These are phyloP conservation scores for Catocala fraxini DNA, from an alignment of 2,888 invertebrate genomes.

Conservation along the genomic window DNA sequence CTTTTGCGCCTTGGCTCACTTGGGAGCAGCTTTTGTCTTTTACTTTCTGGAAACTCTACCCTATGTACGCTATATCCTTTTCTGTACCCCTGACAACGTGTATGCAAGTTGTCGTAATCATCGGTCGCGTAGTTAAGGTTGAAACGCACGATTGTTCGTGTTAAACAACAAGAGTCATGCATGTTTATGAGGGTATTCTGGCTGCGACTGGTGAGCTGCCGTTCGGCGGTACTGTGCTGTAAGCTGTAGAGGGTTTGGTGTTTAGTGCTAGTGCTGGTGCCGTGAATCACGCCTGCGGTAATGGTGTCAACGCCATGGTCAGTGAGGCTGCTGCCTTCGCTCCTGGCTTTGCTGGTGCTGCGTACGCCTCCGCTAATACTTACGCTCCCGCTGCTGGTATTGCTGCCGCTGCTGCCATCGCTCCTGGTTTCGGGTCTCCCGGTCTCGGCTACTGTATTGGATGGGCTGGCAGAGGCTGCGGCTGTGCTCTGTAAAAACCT, in stretches of 20 bases:
- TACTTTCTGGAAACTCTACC: too few relatives aligned
- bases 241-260: slow-evolving; percentile 60
- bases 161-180: too few relatives aligned
- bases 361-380: slow-evolving; percentile 13
- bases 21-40: too few relatives aligned
- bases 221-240: slow-evolving; percentile 65
- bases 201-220: slow-evolving; percentile 64
- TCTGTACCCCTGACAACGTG: too few relatives aligned
- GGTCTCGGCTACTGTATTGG: slow-evolving; percentile 17
- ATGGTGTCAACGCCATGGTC: slow-evolving; percentile 52
- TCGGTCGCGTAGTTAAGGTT: too few relatives aligned
- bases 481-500: slow-evolving; percentile 9
- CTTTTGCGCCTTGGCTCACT: too few relatives aligned
- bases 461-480: slow-evolving; percentile 11
- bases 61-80: too few relatives aligned
- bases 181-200: slow-evolving; percentile 62
- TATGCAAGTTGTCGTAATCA: too few relatives aligned
- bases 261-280: slow-evolving; percentile 62
- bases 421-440: slow-evolving; percentile 3
- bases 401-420: slow-evolving; percentile 30
- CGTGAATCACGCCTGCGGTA: slow-evolving; percentile 64
- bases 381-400: slow-evolving; percentile 25
- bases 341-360: slow-evolving; percentile 12
- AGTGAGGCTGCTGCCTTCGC: slow-evolving; percentile 34
- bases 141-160: too few relatives aligned